phyloP scores from a whole-genome alignment of 2,888 invertebrate species.

The Andrena dorsata region DNA sequence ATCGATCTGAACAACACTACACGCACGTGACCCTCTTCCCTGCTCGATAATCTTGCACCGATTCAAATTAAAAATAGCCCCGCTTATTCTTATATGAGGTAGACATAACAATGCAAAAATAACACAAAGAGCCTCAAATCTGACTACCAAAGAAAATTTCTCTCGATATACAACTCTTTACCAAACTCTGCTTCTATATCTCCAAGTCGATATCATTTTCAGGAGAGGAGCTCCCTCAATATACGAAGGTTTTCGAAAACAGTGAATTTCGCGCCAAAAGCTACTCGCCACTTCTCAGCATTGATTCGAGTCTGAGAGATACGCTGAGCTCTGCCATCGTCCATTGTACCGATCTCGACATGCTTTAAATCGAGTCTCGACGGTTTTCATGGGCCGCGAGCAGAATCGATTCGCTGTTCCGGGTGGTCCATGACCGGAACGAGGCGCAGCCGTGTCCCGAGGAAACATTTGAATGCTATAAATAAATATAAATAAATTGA shows the following conservation, averaged over 20 bases:
- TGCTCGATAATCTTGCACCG: slow-evolving; percentile 1
- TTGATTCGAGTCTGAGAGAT: neutral
- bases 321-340: neutral
- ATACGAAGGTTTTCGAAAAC: neutral
- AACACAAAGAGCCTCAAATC: neutral
- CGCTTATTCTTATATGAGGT: neutral
- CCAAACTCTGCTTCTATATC: neutral
- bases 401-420: slow-evolving; percentile 72
- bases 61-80: slow-evolving; percentile 2
- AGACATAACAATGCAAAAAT: neutral
- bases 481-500: slow-evolving; percentile 82
- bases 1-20: neutral
- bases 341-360: slow-evolving; percentile 10
- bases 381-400: slow-evolving; percentile 42
- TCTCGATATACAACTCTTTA: neutral
- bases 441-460: slow-evolving; percentile 60
- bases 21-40: neutral
- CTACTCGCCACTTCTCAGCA: neutral
- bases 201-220: neutral
- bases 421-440: slow-evolving; percentile 76
- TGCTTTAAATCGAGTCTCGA: slow-evolving; percentile 24
- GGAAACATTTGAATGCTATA: slow-evolving; percentile 80
- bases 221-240: neutral
- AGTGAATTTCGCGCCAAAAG: slow-evolving; percentile 2
- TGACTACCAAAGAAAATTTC: neutral